Conservation (phyloP, 1,140 invertebrate species). For the Apis mellifera region Amel_HAv3.1 CM009935.2:9585001-9585500, state of each 20-base stretch:
- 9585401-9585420: no score
- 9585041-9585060: background rate
- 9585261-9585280: slow-evolving; percentile 81
- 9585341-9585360: background rate
- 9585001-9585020: slow-evolving; percentile 85
- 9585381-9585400: background rate
- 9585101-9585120: slow-evolving; percentile 83
- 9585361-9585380: background rate
- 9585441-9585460: no score
- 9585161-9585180: slow-evolving; percentile 85
- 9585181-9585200: slow-evolving; percentile 85
- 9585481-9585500: no score
- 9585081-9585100: slow-evolving; percentile 83
- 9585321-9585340: background rate
- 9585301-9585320: slow-evolving; percentile 77
- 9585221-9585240: slow-evolving; percentile 84
- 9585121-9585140: slow-evolving; percentile 84
- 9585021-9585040: slow-evolving; percentile 79
- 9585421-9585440: no score
- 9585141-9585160: slow-evolving; percentile 85
- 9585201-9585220: slow-evolving; percentile 87
- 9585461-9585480: no score
- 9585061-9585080: background rate
- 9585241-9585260: slow-evolving; percentile 85
- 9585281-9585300: slow-evolving; percentile 85